Percentiles rank a stretch among this genome's conserved stretches.
Conservation (phyloP, 1,140 invertebrate genomes). For the Panonychus citri region DNA sequence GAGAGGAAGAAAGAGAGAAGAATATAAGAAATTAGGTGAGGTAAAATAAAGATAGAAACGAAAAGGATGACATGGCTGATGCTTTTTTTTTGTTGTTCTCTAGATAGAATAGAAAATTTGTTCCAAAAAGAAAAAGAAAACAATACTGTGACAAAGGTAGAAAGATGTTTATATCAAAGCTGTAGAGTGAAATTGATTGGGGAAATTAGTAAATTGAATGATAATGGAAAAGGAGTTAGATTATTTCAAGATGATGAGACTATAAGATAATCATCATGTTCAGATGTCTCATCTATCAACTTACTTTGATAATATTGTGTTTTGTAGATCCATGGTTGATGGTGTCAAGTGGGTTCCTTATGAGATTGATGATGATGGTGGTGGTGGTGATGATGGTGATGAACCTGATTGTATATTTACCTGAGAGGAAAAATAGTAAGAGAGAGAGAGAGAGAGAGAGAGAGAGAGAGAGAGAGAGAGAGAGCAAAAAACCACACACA, state of each 20-base stretch:
- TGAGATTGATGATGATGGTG: too few species aligned
- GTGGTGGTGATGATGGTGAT: too few species aligned
- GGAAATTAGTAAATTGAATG: too few species aligned
- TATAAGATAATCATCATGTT: not conserved
- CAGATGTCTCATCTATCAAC: not conserved
- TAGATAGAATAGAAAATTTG: not conserved
- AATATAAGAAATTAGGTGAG: too few species aligned
- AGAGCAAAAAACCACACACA: too few species aligned
- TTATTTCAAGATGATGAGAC: not conserved
- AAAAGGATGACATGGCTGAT: not conserved
- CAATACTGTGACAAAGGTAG: not conserved
- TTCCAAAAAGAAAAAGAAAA: not conserved
- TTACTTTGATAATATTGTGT: not conserved
- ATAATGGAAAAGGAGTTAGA: not conserved
- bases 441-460: not conserved
- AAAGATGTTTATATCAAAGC: not conserved
- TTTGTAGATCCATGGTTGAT: not conserved
- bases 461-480: too few species aligned
- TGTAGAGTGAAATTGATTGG: too few species aligned
- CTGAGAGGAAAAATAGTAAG: not conserved
- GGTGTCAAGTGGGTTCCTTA: too few species aligned
- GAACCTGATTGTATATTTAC: not conserved
- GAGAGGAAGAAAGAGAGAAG: too few species aligned
- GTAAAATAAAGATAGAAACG: not conserved
- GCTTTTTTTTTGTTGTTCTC: not conserved